Evolutionary conservation across 1,140 invertebrate genomes (phyloP).

Genomic region (Nixonia krombeini): DNA sequence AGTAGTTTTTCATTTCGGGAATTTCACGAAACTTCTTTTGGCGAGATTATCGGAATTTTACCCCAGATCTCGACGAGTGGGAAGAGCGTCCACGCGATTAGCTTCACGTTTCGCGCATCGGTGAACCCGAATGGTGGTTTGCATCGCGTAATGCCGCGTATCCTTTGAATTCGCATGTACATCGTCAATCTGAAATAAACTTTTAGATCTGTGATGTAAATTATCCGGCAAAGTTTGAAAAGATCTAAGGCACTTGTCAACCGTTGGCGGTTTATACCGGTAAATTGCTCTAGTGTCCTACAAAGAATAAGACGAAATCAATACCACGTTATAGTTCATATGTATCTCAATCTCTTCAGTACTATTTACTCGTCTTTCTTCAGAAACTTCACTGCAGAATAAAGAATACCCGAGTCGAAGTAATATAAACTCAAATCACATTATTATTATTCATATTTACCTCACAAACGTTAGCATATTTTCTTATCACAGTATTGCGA

Average conservation of each 20-base stretch:
- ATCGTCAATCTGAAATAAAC: constrained; percentile 18
- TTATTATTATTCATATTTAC: too few relatives aligned
- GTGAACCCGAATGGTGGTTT: constrained; percentile 21
- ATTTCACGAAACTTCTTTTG: constrained; percentile 1
- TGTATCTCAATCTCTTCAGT: not conserved
- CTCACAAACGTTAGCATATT: too few relatives aligned
- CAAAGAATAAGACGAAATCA: not conserved
- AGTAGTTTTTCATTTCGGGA: constrained; percentile 8
- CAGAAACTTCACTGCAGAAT: too few relatives aligned
- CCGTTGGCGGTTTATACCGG: not conserved
- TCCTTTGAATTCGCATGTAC: constrained; percentile 7
- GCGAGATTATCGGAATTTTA: constrained; percentile 1
- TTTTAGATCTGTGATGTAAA: constrained; percentile 14
- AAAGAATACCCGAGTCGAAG: too few relatives aligned
- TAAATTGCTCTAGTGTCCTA: not conserved
- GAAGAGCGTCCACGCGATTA: constrained; percentile 25
- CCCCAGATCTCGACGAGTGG: constrained; percentile 10
- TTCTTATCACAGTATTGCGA: too few relatives aligned
- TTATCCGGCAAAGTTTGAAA: constrained; percentile 1
- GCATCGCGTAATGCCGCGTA: constrained; percentile 2
- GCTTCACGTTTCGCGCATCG: constrained; percentile 35
- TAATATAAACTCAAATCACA: too few relatives aligned
- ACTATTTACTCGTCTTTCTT: not conserved
- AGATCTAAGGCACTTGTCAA: not conserved
- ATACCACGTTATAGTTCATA: not conserved